Base-by-base conservation (phyloP, 2,113 vertebrate genomes). In the Erinaceus europaeus region DNA sequence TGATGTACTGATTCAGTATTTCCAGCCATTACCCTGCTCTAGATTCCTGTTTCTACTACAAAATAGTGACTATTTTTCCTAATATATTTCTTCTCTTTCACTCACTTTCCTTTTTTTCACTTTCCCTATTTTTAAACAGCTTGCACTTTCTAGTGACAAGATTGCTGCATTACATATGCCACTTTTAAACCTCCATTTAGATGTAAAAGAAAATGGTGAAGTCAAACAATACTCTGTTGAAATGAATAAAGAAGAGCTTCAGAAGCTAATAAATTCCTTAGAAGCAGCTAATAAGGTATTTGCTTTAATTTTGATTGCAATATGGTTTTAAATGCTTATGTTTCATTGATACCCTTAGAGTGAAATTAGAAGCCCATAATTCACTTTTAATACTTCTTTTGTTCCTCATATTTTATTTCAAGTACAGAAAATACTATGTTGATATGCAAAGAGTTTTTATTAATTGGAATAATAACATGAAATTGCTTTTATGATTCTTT, bases 91-190 rank as follows among this genome's bases (percentile, higher is more conserved):
- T 6, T 69, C 6, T 48, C 52, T 64, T 55, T 42, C 55, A 25
- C 38, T 59, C 1, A 48, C n/a, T 62, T 14, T 62, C 13, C 6
- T 50, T 79, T 76, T 11, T 87, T 68, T 18, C 0, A 68, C 1
- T 83, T 91, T 95, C 77, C 36, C 21, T 94, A 36, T 10, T 94
- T 91, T 68, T 90, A 27, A 65, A 18, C 72, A 99, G 99, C 96
- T 99, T 59, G 98, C 98, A 36, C 96, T 99, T 71, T 99, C 98
- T 90, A 99, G 99, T 82, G 99, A 99, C 96, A 99, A 99, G 92
- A 98, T 99, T 83, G 98, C 98, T 21, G 97, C 97, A 77, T 97
- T 99, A 72, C 98, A 99, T 93, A 98, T 98, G 88, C 98, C 99
- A 40, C 97, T 99, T 91, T 91, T 99, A 89, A 98, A 97, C 84